Evolutionary conservation across 2,888 invertebrate genomes (phyloP), one percentile per base, ranked within the genome.

Genomic region (Encarsia formosa): DNA sequence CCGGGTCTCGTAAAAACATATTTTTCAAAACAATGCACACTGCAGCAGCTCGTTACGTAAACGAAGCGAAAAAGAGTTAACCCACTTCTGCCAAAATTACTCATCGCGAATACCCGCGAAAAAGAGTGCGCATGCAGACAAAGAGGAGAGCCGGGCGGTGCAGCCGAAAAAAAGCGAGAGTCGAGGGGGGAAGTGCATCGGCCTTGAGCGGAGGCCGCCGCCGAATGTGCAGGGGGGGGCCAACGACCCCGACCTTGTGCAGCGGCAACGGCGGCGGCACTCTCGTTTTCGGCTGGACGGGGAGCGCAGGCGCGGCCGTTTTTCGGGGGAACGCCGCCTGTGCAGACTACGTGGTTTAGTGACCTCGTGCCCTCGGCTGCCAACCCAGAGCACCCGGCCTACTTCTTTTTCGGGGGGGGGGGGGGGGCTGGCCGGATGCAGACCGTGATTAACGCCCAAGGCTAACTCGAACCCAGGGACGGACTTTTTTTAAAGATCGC

Each of bases 171-270:
- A 29, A 26, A 18, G 24, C 34, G 34, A 20, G 35, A 35, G n/a
- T 20, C 9, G 44, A 32, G 23, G 20, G 34, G 34, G 16, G 22
- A 15, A 4, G 23, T 8, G 35, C 26, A 4, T 11, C 35, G 54
- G 38, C 53, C 53, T 53, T 49, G 54, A 42, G 32, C 23, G 15
- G 9, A 20, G 16, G 40, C 2, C 32, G 43, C 29, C 43, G 13
- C 40, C 26, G 48, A 38, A 23, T 47, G 19, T 18, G 43, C 39
- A 15, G 24, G 22, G 41, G 39, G 20, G 38, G 51, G 40, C 55
- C 51, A 48, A 51, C 56, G 34, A 34, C 49, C 49, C 47, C 56
- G 47, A 56, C 56, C 56, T 56, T 56, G 49, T 22, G 19, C 44
- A 6, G 37, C 38, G 23, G 18, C 11, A n/a, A n/a, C 40, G 22